Conservation (phyloP, 2,797 vertebrate genomes). For the Sebastes matsubarae region DNA sequence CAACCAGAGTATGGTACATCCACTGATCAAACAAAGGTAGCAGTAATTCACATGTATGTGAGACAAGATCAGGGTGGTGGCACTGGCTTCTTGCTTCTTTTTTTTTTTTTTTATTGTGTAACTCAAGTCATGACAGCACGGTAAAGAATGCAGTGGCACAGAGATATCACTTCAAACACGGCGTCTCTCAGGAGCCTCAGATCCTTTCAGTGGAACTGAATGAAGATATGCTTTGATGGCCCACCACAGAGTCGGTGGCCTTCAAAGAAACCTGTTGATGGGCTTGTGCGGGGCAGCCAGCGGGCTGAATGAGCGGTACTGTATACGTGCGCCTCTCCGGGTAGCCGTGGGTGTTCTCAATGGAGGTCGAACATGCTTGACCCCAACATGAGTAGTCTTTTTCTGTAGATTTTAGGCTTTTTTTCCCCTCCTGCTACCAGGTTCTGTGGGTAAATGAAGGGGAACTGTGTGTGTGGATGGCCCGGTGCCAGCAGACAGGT, state of each 20-base stretch:
- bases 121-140: constrained; percentile 72
- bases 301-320: constrained; percentile 55
- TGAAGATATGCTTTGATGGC: constrained; percentile 81
- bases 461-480: constrained; percentile 62
- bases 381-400: constrained; percentile 51
- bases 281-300: constrained; percentile 50
- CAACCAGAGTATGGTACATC: constrained; percentile 6
- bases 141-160: constrained; percentile 71
- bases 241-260: constrained; percentile 72
- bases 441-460: constrained; percentile 54
- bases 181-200: constrained; percentile 64
- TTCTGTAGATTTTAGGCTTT: constrained; percentile 39
- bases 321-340: constrained; percentile 39
- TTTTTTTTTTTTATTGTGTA: constrained; percentile 64
- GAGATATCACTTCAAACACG: constrained; percentile 83
- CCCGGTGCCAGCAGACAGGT: constrained; percentile 75
- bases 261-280: constrained; percentile 75
- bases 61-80: constrained; percentile 39
- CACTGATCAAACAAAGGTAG: constrained; percentile 28
- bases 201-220: constrained; percentile 71
- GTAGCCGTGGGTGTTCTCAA: constrained; percentile 53
- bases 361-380: constrained; percentile 68
- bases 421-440: constrained; percentile 2
- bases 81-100: constrained; percentile 41
- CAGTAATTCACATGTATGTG: constrained; percentile 17